A percentile compares a stretch with the other conserved stretches of the same genome.
Conservation (phyloP, 2,797 vertebrate species). For the Bradypodion ventrale region DNA sequence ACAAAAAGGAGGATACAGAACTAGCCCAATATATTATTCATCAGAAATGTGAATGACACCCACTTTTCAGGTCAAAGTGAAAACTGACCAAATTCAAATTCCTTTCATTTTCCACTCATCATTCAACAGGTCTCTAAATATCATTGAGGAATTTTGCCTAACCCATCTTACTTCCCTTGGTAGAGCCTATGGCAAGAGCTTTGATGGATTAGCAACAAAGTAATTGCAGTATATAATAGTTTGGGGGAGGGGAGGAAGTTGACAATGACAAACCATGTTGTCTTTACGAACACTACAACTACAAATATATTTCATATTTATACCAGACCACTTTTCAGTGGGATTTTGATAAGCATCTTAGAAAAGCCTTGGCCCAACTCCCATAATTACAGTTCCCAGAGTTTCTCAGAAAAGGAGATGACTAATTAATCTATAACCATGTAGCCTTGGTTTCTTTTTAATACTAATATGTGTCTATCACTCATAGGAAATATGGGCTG, state of each 20-base stretch:
- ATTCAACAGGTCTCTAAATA: not conserved
- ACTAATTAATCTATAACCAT: not conserved
- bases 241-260: not conserved
- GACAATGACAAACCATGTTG: not conserved
- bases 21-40: not conserved
- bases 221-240: not conserved
- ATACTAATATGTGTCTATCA: not conserved
- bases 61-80: too few species aligned
- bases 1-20: not conserved
- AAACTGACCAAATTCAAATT: not conserved
- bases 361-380: not conserved
- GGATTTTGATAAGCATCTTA: not conserved
- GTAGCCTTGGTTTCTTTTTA: not conserved
- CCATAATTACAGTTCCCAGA: too few species aligned
- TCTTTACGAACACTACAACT: not conserved
- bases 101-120: not conserved
- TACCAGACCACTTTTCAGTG: not conserved
- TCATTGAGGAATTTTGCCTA: not conserved
- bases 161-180: not conserved
- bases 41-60: not conserved
- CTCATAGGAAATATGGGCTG: not conserved
- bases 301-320: not conserved
- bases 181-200: not conserved
- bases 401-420: not conserved
- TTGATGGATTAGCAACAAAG: not conserved